Conservation (phyloP, 2,113 vertebrate genomes). For the Plecturocebus donacophilus region DNA sequence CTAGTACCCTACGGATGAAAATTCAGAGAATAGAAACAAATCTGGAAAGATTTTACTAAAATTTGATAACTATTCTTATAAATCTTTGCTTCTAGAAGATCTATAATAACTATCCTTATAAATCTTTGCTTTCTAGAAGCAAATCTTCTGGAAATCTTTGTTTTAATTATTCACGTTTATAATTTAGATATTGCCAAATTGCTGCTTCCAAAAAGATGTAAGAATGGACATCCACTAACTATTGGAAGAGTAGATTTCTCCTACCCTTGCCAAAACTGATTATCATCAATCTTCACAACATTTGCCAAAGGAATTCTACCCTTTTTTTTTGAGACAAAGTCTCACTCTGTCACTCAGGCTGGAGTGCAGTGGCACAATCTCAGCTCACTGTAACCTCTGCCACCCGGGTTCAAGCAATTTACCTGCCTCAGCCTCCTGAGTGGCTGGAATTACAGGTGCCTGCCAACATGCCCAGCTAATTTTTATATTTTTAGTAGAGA, state of each 20-base stretch:
- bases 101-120: not conserved
- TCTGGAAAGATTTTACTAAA: not conserved
- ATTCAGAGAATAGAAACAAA: conserved; percentile 12
- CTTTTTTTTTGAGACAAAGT: not conserved
- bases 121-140: conserved; percentile 14
- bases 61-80: not conserved
- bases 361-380: too few species aligned
- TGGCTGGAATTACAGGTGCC: too few species aligned
- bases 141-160: not conserved
- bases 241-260: not conserved
- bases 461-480: too few species aligned
- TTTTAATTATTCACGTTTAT: not conserved
- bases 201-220: not conserved
- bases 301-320: not conserved
- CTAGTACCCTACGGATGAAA: not conserved
- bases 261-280: not conserved
- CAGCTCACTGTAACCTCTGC: too few species aligned
- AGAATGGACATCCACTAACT: not conserved
- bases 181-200: conserved; percentile 16
- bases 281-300: not conserved
- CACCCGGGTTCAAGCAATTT: too few species aligned
- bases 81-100: conserved; percentile 9
- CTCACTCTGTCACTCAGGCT: too few species aligned
- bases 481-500: too few species aligned
- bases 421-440: too few species aligned